These are phyloP conservation scores for Crioceris asparagi DNA, from an alignment of 2,888 invertebrate genomes.

Conservation along the genomic window DNA sequence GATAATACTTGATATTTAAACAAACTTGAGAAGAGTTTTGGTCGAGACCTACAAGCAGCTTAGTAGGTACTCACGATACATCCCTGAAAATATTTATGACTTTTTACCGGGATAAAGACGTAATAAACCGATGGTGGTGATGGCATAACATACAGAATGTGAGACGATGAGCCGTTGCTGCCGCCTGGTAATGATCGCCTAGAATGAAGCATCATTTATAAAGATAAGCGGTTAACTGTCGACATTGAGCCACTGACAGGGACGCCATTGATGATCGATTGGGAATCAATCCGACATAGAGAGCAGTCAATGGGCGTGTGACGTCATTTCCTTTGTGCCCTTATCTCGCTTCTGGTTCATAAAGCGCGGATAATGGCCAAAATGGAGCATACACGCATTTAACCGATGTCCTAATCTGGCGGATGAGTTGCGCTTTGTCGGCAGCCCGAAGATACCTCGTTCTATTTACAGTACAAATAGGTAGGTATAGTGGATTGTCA, in stretches of 20 bases:
- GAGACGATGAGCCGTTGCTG: no score
- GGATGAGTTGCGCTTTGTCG: conserved; percentile 6
- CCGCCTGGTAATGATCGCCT: no score
- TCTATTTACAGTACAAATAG: no score
- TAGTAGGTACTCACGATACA: no score
- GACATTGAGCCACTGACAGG: conserved; percentile 23
- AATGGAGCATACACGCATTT: conserved; percentile 26
- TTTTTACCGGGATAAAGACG: no score
- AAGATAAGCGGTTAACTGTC: conserved; percentile 37
- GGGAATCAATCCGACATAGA: conserved; percentile 38
- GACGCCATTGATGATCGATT: conserved; percentile 38
- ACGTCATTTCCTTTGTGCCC: conserved; percentile 42
- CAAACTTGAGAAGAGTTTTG: no score
- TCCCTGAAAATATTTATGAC: no score
- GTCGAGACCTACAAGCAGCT: no score
- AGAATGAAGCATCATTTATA: conserved; percentile 39
- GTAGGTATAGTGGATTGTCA: no score
- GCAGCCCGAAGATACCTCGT: neutral
- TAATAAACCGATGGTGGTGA: no score
- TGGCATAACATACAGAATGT: no score
- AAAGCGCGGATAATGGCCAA: conserved; percentile 39
- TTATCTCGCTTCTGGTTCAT: conserved; percentile 42
- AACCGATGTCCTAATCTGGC: conserved; percentile 10
- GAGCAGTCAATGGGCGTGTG: conserved; percentile 39
- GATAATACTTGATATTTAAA: no score